Evolutionary conservation across 2,888 invertebrate genomes (phyloP), one percentile per base, ranked within the genome.

Genomic region (Lomographa bimaculata): DNA sequence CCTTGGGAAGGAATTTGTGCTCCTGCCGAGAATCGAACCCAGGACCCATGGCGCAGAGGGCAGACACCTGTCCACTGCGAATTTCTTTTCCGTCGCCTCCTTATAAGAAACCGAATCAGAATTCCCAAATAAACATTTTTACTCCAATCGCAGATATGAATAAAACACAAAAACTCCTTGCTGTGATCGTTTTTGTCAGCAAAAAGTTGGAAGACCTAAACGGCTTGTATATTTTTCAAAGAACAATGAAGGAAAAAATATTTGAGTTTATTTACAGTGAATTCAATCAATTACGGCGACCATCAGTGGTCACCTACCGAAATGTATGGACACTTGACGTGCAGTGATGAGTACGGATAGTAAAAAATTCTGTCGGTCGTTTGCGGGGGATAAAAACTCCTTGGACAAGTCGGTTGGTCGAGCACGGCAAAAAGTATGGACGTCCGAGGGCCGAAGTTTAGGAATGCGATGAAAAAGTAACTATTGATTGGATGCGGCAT

Each of bases 201-300:
- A 64, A 67, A 69, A 64, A 61, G 48, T 32, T 25, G 29, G 46
- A 44, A 3, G 37, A 24, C 42, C 37, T 55, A 50, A 55, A 57
- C 46, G 44, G 53, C 50, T 50, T 57, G 57, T 57, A 57, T 64
- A 46, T 50, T 56, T 51, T 48, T 43, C 7, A 46, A 29, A 33
- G 42, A 52, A 55, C 52, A 55, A 55, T 50, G 50, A 48, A 29
- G 40, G 18, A 44, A 33, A 54, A 55, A 55, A 55, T 50, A 72
- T 69, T n/a, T 63, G 70, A 61, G 68, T 64, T 72, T 77, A 74
- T 74, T 76, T 77, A 75, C 72, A 75, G 67, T 55, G 73, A 70
- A 79, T 79, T 75, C 78, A 74, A 83, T 85, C 86, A 86, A 86
- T 86, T 86, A 84, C 77, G 60, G 56, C 60, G 71, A 57, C 58